Evolutionary conservation across 2,113 vertebrate genomes (phyloP).

Genomic region (Pachyramphus minor): DNA sequence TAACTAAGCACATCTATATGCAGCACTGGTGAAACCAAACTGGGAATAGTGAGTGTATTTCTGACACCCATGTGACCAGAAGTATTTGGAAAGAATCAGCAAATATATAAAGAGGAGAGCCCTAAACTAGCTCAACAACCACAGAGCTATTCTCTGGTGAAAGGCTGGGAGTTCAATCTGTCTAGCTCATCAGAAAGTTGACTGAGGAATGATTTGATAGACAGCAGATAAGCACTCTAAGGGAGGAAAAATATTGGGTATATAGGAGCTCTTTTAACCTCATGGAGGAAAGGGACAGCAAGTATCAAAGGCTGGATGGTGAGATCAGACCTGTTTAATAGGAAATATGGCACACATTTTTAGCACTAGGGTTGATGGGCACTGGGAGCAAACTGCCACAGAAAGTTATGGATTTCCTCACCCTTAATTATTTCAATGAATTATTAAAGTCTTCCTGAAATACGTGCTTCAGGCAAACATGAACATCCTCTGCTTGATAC

Average conservation of each 20-base stretch:
- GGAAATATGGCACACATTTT: not conserved
- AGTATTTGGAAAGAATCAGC: not conserved
- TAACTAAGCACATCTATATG: not conserved
- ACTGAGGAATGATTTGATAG: not conserved
- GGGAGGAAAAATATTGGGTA: not conserved
- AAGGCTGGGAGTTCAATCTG: not conserved
- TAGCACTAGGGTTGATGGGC: not conserved
- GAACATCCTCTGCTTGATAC: not conserved
- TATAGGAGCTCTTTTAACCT: not conserved
- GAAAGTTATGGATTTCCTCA: conserved; percentile 21
- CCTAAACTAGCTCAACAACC: not conserved
- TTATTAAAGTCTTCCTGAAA: conserved; percentile 42
- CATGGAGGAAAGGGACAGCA: not conserved
- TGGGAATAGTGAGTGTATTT: not conserved
- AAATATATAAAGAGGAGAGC: not conserved
- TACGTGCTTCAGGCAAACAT: conserved; percentile 8
- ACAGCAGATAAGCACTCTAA: not conserved
- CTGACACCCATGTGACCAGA: not conserved
- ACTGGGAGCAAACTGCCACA: not conserved
- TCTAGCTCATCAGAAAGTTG: not conserved
- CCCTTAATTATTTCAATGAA: conserved; percentile 32
- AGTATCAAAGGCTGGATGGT: not conserved
- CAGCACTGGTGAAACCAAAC: not conserved
- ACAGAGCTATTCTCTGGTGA: not conserved
- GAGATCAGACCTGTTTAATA: not conserved